Percentiles rank a stretch among this genome's conserved stretches.
phyloP scores from a whole-genome alignment of 2,113 vertebrate genomes.

The Zapornia atra region DNA sequence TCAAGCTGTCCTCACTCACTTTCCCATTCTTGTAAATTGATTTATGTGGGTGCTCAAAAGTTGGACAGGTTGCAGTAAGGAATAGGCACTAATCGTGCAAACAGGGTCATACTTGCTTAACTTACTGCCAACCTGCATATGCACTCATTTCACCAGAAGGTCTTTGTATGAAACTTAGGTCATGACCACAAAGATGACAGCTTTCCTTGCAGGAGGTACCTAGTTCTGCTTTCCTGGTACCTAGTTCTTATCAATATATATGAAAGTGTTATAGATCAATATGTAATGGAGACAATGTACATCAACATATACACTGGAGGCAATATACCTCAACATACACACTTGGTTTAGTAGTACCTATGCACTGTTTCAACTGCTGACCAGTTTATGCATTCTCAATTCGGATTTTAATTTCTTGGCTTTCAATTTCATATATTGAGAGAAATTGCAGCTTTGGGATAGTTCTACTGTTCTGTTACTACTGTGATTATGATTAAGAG shows the following conservation, averaged over 20 bases:
- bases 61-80: background rate
- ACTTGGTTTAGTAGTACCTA: background rate
- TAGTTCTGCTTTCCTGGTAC: background rate
- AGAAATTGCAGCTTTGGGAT: background rate
- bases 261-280: background rate
- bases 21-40: background rate
- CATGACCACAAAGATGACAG: background rate
- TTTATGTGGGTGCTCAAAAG: background rate
- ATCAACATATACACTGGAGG: background rate
- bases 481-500: background rate
- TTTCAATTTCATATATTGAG: background rate
- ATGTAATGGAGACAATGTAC: background rate
- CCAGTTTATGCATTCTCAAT: background rate
- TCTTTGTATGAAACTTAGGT: background rate
- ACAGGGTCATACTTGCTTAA: background rate
- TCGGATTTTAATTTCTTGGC: background rate
- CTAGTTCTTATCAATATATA: background rate
- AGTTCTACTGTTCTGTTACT: background rate
- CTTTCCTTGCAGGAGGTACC: background rate
- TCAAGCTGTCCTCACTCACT: background rate
- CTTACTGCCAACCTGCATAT: background rate
- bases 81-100: background rate
- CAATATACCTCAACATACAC: background rate
- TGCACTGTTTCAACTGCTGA: background rate
- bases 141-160: background rate